Percentiles rank a stretch among this genome's conserved stretches.
Evolutionary conservation across 2,888 invertebrate species (phyloP).

Genomic region (Drosophila gaucha): DNA sequence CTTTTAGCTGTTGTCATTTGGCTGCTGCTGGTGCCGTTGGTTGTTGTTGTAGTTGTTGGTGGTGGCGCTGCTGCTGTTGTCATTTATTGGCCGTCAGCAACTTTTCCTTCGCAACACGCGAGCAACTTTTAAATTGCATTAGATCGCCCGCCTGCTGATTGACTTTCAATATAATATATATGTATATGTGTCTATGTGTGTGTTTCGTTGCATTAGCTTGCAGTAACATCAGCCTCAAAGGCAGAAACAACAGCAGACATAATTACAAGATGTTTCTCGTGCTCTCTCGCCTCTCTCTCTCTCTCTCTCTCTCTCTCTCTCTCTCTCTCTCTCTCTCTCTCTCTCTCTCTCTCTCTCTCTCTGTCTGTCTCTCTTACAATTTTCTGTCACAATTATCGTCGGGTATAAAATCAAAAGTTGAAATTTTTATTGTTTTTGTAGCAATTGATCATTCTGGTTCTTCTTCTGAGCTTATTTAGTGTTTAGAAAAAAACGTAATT

Average conservation of each 20-base stretch:
- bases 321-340: not conserved
- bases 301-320: constrained; percentile 2
- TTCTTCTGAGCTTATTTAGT: too few relatives aligned
- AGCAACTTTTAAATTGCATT: constrained; percentile 55
- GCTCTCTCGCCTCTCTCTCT: not conserved
- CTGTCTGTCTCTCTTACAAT: not conserved
- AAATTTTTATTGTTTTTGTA: constrained; percentile 17
- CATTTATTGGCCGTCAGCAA: constrained; percentile 73
- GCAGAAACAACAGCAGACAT: not conserved
- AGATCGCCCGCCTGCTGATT: constrained; percentile 48
- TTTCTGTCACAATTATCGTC: constrained; percentile 14
- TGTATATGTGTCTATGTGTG: too few relatives aligned
- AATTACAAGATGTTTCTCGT: constrained; percentile 1
- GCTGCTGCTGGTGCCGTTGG: constrained; percentile 38
- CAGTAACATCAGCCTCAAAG: not conserved
- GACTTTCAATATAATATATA: constrained; percentile 35
- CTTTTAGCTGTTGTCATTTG: constrained; percentile 51
- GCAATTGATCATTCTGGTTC: constrained; percentile 10
- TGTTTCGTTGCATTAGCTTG: too few relatives aligned
- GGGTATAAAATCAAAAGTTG: constrained; percentile 19
- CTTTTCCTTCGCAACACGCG: constrained; percentile 65
- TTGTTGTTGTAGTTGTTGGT: constrained; percentile 19
- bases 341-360: not conserved
- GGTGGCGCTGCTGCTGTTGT: constrained; percentile 43
- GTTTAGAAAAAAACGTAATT: too few relatives aligned